Conservation (phyloP, 2,888 invertebrate species). For the Nomada goodeniana region DNA sequence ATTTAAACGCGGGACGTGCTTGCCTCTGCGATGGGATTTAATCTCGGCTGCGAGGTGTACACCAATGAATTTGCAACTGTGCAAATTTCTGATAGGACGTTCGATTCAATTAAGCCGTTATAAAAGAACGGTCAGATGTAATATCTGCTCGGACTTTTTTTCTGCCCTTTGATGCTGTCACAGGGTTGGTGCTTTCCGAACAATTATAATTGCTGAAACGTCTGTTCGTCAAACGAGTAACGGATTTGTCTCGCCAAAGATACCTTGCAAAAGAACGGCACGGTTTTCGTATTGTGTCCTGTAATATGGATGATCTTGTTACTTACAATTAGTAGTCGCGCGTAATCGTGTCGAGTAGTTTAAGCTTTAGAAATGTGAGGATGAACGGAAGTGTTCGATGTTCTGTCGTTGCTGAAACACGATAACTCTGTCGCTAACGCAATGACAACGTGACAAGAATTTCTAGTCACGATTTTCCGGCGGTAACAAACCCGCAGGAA, state of each 20-base stretch:
- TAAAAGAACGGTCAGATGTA: not conserved
- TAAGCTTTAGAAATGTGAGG: not conserved
- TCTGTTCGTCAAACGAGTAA: not conserved
- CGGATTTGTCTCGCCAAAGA: constrained; percentile 34
- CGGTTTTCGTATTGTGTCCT: too few relatives aligned
- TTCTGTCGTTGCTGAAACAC: constrained; percentile 5
- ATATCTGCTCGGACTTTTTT: not conserved
- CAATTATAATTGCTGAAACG: not conserved
- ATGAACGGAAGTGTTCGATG: not conserved
- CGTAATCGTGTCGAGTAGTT: constrained; percentile 48
- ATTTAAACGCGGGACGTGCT: constrained; percentile 11
- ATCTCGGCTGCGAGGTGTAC: constrained; percentile 17
- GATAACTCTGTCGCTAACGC: constrained; percentile 49
- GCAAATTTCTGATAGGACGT: constrained; percentile 2
- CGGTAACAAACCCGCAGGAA: constrained; percentile 30
- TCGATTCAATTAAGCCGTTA: constrained; percentile 23
- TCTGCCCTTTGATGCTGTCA: not conserved
- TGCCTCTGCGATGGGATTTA: constrained; percentile 20
- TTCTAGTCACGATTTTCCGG: constrained; percentile 43
- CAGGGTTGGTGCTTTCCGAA: not conserved
- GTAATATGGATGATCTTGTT: too few relatives aligned
- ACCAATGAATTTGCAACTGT: not conserved
- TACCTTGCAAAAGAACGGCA: constrained; percentile 50
- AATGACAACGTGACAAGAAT: constrained; percentile 51
- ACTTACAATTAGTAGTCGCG: constrained; percentile 12